A percentile compares a stretch with the other conserved stretches of the same genome.
phyloP scores from a whole-genome alignment of 2,797 vertebrate species.

The Coluber constrictor region DNA sequence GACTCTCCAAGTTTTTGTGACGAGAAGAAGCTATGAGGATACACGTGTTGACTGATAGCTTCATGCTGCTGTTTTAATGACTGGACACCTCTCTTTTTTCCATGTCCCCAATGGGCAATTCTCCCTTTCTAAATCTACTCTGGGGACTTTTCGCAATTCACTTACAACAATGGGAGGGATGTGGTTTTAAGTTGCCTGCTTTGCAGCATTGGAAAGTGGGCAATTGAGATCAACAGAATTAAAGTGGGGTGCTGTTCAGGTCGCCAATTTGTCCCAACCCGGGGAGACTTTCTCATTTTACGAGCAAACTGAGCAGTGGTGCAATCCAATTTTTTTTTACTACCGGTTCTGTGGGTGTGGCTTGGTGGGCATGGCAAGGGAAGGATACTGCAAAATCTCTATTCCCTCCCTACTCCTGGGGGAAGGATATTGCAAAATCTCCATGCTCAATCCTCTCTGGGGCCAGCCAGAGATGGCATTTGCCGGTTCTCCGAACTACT shows the following conservation, averaged over 20 bases:
- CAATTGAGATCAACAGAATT: background rate
- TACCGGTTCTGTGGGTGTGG: too few species aligned
- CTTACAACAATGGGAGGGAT: background rate
- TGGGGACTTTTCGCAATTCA: slow-evolving; percentile 8
- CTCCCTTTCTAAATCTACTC: background rate
- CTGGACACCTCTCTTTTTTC: slow-evolving; percentile 29
- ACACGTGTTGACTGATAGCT: slow-evolving; percentile 16
- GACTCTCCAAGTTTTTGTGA: slow-evolving; percentile 28
- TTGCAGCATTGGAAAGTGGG: background rate
- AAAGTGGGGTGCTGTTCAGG: background rate
- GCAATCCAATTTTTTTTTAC: too few species aligned
- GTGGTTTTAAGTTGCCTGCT: background rate
- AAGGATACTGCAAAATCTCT: too few species aligned
- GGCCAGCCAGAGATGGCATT: too few species aligned
- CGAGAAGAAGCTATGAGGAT: slow-evolving; percentile 23
- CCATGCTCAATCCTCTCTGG: too few species aligned
- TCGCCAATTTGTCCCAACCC: background rate
- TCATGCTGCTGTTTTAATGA: slow-evolving; percentile 35
- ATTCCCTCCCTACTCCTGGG: too few species aligned
- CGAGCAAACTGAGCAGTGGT: background rate
- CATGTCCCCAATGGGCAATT: slow-evolving; percentile 5
- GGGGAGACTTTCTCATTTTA: background rate
- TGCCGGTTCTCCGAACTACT: too few species aligned
- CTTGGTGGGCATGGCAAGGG: too few species aligned
- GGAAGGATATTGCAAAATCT: too few species aligned